phyloP scores from a whole-genome alignment of 2,113 vertebrate species.

The Oophaga pumilio region DNA sequence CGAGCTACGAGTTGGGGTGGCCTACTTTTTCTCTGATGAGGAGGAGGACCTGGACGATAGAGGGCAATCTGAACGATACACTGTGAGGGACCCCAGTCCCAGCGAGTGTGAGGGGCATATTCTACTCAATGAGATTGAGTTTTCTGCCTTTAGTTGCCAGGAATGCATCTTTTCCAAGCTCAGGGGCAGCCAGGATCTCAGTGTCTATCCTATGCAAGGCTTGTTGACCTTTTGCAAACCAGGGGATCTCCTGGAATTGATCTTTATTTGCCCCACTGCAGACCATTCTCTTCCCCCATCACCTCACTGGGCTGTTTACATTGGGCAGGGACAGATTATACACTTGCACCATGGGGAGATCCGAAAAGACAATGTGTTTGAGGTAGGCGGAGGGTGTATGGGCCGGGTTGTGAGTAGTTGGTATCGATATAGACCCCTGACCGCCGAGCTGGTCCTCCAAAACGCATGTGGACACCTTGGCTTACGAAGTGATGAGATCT shows the following conservation, averaged over 20 bases:
- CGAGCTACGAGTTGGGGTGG: slow-evolving; percentile 97
- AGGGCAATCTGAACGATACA: slow-evolving; percentile 89
- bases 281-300: slow-evolving; percentile 80
- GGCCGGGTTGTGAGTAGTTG: slow-evolving; percentile 95
- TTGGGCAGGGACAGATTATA: slow-evolving; percentile 89
- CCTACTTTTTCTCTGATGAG: slow-evolving; percentile 99
- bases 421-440: slow-evolving; percentile 94
- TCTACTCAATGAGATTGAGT: slow-evolving; percentile 89
- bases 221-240: slow-evolving; percentile 93
- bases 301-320: slow-evolving; percentile 95
- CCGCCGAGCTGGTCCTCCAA: slow-evolving; percentile 93
- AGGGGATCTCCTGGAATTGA: slow-evolving; percentile 94
- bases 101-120: slow-evolving; percentile 75
- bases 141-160: slow-evolving; percentile 95
- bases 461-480: slow-evolving; percentile 95
- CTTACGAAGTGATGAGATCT: slow-evolving; percentile 90
- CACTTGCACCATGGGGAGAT: slow-evolving; percentile 96
- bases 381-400: slow-evolving; percentile 84
- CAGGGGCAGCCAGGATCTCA: slow-evolving; percentile 89
- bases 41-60: slow-evolving; percentile 98
- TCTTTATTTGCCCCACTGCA: slow-evolving; percentile 76
- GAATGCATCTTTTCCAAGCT: slow-evolving; percentile 99
- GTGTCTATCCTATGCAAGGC: slow-evolving; percentile 85
- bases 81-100: slow-evolving; percentile 74
- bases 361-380: slow-evolving; percentile 93